Conservation (phyloP, 2,797 vertebrate species). For the Balearica regulorum region DNA sequence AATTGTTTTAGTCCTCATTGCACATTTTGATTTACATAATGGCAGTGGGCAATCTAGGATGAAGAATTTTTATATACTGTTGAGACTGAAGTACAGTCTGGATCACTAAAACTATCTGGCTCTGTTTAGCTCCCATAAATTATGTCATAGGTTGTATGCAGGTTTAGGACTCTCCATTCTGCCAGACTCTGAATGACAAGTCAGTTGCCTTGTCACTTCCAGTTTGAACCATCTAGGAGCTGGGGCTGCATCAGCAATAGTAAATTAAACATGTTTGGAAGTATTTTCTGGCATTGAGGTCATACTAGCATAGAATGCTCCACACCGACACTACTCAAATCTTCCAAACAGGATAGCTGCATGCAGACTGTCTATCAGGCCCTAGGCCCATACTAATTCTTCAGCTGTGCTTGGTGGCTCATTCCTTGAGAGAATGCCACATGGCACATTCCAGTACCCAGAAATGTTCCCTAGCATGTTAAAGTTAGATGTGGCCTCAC, state of each 20-base stretch:
- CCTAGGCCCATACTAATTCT: background rate
- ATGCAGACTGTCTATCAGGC: background rate
- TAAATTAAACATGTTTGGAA: background rate
- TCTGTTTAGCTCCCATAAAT: background rate
- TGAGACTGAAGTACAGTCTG: background rate
- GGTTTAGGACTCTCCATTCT: background rate
- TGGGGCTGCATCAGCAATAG: background rate
- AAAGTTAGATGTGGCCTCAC: background rate
- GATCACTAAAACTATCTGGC: background rate
- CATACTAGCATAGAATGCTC: background rate
- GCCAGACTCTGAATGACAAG: background rate
- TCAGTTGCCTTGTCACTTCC: background rate
- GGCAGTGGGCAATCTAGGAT: background rate
- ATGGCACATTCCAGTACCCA: background rate
- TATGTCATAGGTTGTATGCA: background rate
- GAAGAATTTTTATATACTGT: background rate
- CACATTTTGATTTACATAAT: background rate
- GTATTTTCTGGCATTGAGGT: background rate
- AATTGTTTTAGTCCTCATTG: background rate
- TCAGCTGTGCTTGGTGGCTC: background rate
- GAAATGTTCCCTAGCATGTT: background rate
- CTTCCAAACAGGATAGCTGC: background rate
- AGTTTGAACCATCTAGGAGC: background rate
- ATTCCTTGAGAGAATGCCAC: conserved; percentile 9
- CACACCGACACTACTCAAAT: background rate